These are phyloP conservation scores for roundworm (Caenorhabditis elegans) DNA, from an alignment of 1,140 invertebrate genomes.

Conservation along the genomic window DNA sequence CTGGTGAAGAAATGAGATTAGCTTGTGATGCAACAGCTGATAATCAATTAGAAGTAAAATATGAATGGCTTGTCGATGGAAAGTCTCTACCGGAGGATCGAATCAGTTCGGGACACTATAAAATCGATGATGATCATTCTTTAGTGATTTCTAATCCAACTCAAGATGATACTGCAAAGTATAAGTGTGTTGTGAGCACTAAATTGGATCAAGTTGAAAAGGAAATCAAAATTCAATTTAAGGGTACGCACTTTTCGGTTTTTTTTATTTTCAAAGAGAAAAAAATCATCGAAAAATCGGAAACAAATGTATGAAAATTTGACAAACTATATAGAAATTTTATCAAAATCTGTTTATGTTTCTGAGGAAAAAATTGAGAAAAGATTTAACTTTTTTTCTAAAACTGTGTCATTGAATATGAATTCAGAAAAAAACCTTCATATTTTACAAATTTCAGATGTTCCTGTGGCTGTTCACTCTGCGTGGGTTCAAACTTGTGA, in stretches of 20 bases:
- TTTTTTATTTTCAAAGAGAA: too few relatives aligned
- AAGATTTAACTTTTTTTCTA: too few relatives aligned
- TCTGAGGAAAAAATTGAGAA: too few relatives aligned
- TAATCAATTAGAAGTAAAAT: conserved; percentile 76
- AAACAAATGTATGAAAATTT: too few relatives aligned
- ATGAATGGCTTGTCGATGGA: conserved; percentile 84
- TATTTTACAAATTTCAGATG: conserved; percentile 76
- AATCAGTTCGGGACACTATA: conserved; percentile 44
- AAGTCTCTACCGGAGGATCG: conserved; percentile 72
- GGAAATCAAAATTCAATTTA: conserved; percentile 84
- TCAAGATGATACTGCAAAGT: conserved; percentile 88
- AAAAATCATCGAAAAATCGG: too few relatives aligned
- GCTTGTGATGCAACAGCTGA: conserved; percentile 88
- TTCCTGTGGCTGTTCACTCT: conserved; percentile 82
- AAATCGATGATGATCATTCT: conserved; percentile 78
- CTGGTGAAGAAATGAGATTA: conserved; percentile 83
- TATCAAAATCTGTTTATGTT: too few relatives aligned
- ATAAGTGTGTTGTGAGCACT: conserved; percentile 89
- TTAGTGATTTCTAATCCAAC: conserved; percentile 90
- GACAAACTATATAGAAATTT: too few relatives aligned
- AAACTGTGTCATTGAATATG: too few relatives aligned
- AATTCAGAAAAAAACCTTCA: too few relatives aligned
- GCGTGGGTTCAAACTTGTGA: conserved; percentile 69
- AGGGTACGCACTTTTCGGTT: conserved; percentile 73
- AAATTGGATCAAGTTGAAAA: conserved; percentile 81